Evolutionary conservation across 1,140 invertebrate species (phyloP), one percentile per base, ranked within the genome.

Genomic region (Octopus sinensis): DNA sequence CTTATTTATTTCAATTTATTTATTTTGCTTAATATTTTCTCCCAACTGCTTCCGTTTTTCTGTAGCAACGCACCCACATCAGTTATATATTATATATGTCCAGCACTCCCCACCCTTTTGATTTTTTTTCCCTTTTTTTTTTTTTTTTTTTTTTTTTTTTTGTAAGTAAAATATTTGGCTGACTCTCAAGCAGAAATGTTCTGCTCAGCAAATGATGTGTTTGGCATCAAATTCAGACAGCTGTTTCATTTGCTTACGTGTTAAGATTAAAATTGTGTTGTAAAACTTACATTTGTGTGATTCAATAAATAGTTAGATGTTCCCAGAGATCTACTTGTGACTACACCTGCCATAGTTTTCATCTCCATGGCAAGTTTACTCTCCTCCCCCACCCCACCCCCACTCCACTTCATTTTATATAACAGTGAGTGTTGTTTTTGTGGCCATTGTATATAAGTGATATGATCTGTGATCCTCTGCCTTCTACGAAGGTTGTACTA

Each of bases 401-500:
- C 23, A 23, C 23, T 23, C 23, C 23, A 23, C 23, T 23, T 23
- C 23, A 23, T 23, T 23, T 23, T 23, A 23, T 23, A 23, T 23
- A 23, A 23, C 23, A 23, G 23, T 23, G 23, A 13, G 68, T 71
- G 68, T 71, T 71, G 68, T 13, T n/a, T 71, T 71, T 71, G 68
- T 71, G 68, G 13, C 68, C 68, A 71, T n/a, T 71, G 13, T 71
- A 71, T 6, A 71, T 71, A 71, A 71, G 12, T 71, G 17, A 23
- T 71, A 13, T 71, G 13, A 71, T 23, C 68, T 73, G 68, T 73
- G 68, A 73, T 73, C 30, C 68, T 73, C 68, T 73, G 68, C 68
- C 68, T 73, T 73, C 68, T 73, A 73, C 68, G 68, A 73, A 73
- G 68, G 68, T 73, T 73, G 68, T 73, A 73, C 9, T 73, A 73